A percentile compares a stretch with the other conserved stretches of the same genome.
Conservation (phyloP, 2,888 invertebrate genomes). For the Xanthostigma xanthostigma region DNA sequence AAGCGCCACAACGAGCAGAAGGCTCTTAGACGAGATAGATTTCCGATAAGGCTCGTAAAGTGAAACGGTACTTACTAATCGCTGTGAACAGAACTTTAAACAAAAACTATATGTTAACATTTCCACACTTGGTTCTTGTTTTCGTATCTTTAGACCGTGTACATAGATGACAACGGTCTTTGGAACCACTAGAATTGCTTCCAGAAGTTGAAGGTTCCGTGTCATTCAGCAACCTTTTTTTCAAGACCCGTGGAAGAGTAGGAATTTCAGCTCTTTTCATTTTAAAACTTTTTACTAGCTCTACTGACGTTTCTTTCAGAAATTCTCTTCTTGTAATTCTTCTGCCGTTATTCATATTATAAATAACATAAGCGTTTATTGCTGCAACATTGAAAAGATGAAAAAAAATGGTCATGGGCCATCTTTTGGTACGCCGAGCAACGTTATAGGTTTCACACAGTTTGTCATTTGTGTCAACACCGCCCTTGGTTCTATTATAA, state of each 20-base stretch:
- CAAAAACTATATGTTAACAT: too few relatives aligned
- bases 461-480: slow-evolving; percentile 10
- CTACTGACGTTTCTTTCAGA: slow-evolving; percentile 9
- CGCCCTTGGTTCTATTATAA: slow-evolving; percentile 14
- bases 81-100: too few relatives aligned
- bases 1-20: too few relatives aligned
- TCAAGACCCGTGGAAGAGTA: slow-evolving; percentile 4
- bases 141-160: too few relatives aligned
- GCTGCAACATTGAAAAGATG: slow-evolving; percentile 12
- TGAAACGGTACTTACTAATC: too few relatives aligned
- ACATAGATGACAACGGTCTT: too few relatives aligned
- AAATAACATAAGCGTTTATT: slow-evolving; percentile 11
- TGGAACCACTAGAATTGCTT: too few relatives aligned
- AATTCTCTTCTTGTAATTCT: slow-evolving; percentile 9
- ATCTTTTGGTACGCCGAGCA: slow-evolving; percentile 14
- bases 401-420: slow-evolving; percentile 13
- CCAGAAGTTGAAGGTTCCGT: too few relatives aligned
- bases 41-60: too few relatives aligned
- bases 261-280: slow-evolving; percentile 9
- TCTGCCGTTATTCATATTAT: slow-evolving; percentile 7
- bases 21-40: too few relatives aligned
- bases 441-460: slow-evolving; percentile 14
- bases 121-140: too few relatives aligned
- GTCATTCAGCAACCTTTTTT: slow-evolving; percentile 8
- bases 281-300: slow-evolving; percentile 10